Evolutionary conservation across 2,888 invertebrate genomes (phyloP).

Genomic region (Ceriagrion tenellum): DNA sequence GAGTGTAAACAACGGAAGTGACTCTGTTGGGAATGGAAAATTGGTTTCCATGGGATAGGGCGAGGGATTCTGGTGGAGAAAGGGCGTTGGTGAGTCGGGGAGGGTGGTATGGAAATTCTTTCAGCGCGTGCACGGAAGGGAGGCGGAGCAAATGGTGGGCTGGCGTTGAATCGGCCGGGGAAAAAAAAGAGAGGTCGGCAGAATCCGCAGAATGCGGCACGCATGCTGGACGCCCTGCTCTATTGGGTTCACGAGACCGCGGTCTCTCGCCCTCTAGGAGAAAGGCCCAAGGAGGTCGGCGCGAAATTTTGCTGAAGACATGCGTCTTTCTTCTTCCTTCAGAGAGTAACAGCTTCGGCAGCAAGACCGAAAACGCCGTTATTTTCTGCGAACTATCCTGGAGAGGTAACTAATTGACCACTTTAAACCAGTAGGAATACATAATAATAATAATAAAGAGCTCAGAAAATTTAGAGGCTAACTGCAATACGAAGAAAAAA

Average conservation of each 20-base stretch:
- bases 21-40: conserved; percentile 59
- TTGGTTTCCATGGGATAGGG: conserved; percentile 50
- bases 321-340: too few species aligned
- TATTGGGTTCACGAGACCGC: background rate
- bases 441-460: too few species aligned
- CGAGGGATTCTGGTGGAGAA: background rate
- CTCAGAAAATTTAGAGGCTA: too few species aligned
- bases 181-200: background rate
- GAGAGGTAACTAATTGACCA: too few species aligned
- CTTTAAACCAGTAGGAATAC: too few species aligned
- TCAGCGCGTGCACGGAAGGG: background rate
- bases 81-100: background rate
- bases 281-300: background rate
- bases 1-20: conserved; percentile 62
- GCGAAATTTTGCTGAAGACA: too few species aligned
- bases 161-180: background rate
- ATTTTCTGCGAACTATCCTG: too few species aligned
- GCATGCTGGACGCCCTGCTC: background rate
- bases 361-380: too few species aligned
- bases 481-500: too few species aligned
- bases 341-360: too few species aligned
- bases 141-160: background rate
- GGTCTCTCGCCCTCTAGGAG: background rate
- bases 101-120: conserved; percentile 10
- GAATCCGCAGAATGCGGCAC: background rate